A percentile compares a stretch with the other conserved stretches of the same genome.
These are phyloP conservation scores for Epinotia bilunana DNA, from an alignment of 2,888 invertebrate species.

Conservation along the genomic window DNA sequence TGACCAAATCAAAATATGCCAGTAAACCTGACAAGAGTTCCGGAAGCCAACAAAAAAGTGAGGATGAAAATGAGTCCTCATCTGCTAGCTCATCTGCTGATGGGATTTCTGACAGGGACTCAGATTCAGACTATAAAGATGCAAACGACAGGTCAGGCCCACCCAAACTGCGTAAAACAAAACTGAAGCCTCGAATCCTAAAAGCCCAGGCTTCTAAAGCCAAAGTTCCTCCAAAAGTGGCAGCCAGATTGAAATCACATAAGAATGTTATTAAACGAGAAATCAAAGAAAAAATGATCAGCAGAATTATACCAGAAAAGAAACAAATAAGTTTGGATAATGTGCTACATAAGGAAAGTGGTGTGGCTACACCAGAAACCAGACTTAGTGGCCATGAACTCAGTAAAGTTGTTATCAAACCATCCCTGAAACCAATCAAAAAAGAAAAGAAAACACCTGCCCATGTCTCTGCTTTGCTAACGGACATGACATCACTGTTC, in stretches of 20 bases:
- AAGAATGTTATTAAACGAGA: constrained; percentile 68
- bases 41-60: constrained; percentile 68
- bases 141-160: constrained; percentile 68
- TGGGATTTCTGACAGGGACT: constrained; percentile 85
- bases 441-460: constrained; percentile 86
- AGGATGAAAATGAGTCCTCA: constrained; percentile 81
- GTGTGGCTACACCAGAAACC: constrained; percentile 60
- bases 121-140: constrained; percentile 86
- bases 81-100: constrained; percentile 80
- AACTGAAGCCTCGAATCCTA: constrained; percentile 74
- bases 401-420: constrained; percentile 77
- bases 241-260: constrained; percentile 64
- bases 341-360: constrained; percentile 57
- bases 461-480: constrained; percentile 81
- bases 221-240: constrained; percentile 63
- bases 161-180: constrained; percentile 64
- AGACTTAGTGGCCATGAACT: constrained; percentile 58
- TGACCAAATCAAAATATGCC: constrained; percentile 65
- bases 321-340: constrained; percentile 62
- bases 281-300: constrained; percentile 68
- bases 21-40: constrained; percentile 59
- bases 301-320: constrained; percentile 65
- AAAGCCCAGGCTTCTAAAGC: constrained; percentile 62
- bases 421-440: constrained; percentile 66
- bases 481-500: constrained; percentile 88